Base-by-base conservation (phyloP, 2,113 vertebrate species). In the Cryptomyrus ogoouensis region DNA sequence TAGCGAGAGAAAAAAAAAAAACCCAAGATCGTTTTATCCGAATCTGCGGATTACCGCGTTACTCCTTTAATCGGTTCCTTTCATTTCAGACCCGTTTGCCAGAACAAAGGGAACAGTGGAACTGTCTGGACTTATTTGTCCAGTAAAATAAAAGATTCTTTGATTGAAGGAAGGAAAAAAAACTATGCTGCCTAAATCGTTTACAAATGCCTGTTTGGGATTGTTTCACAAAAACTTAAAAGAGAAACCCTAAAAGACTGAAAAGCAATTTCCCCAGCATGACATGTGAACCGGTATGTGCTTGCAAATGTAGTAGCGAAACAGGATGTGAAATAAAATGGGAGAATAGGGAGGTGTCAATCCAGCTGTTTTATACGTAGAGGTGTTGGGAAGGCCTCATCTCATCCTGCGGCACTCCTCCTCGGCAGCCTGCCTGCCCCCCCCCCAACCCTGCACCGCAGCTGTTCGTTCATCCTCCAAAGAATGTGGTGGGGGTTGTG, bases 331-430 rank as follows among this genome's bases (percentile, higher is more conserved):
- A 94, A 92, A 92, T 77, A 77, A 77, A 92, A 91, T 27, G 10
- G 92, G 93, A 93, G 93, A 94, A 92, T 93, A 92, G 93, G 93
- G 93, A 93, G 93, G 91, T 94, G 95, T 96, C 95, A 96, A 96
- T 96, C 95, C 96, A 92, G 93, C 94, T 93, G 94, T 96, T 96
- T 96, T 95, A 96, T 96, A 95, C 96, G 94, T 93, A 90, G 93
- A 95, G 94, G 94, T 94, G 94, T n/a, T n/a, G n/a, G 44, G 83
- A 50, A n/a, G 46, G 85, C 12, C 47, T 49, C n/a, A 3, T 49
- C 46, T n/a, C 83, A 19, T 53, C 46, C 21, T 47, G 42, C 46
- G n/a, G 24, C 9, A 24, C n/a, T 87, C 19, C 83, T 24, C 3
- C 47, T 31, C 84, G 0, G n/a, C n/a, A 31, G 24, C 47, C 85